These are phyloP conservation scores for Rynchops niger DNA, from an alignment of 2,113 vertebrate genomes.

Conservation along the genomic window DNA sequence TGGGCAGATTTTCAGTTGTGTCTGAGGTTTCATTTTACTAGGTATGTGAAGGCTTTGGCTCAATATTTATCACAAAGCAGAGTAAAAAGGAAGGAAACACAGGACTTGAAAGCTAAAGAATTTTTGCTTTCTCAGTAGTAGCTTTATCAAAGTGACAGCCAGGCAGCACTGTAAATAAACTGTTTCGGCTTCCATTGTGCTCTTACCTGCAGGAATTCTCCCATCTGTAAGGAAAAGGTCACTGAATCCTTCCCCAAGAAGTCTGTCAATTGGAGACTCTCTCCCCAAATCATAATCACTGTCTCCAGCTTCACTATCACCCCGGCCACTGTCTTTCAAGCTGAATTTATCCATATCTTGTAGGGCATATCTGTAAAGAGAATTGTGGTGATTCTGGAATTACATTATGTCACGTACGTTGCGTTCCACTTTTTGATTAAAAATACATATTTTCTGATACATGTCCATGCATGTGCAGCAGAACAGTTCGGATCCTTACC, in stretches of 20 bases:
- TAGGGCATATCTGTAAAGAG: constrained; percentile 86
- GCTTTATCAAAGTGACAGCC: constrained; percentile 37
- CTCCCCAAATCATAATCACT: constrained; percentile 96
- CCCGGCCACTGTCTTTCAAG: constrained; percentile 96
- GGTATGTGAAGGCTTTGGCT: not conserved
- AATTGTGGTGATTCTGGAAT: not conserved
- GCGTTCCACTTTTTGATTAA: not conserved
- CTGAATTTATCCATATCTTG: constrained; percentile 99
- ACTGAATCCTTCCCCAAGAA: constrained; percentile 95
- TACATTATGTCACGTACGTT: not conserved
- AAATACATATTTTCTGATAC: not conserved
- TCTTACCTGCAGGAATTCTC: constrained; percentile 93
- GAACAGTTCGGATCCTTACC: constrained; percentile 78
- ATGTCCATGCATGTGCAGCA: accelerated
- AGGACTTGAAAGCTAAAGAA: constrained; percentile 10
- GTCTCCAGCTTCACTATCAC: constrained; percentile 97
- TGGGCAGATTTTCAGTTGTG: not conserved
- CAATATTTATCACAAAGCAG: not conserved
- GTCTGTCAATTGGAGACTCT: constrained; percentile 93
- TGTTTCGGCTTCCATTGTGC: not conserved
- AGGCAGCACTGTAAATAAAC: constrained; percentile 47
- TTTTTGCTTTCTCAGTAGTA: constrained; percentile 23
- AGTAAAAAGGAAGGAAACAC: not conserved
- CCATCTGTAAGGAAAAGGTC: constrained; percentile 93
- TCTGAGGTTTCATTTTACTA: not conserved